Percentiles rank a stretch among this genome's conserved stretches.
These are phyloP conservation scores for Tipula vernalis DNA, from an alignment of 2,888 invertebrate species.

Conservation along the genomic window DNA sequence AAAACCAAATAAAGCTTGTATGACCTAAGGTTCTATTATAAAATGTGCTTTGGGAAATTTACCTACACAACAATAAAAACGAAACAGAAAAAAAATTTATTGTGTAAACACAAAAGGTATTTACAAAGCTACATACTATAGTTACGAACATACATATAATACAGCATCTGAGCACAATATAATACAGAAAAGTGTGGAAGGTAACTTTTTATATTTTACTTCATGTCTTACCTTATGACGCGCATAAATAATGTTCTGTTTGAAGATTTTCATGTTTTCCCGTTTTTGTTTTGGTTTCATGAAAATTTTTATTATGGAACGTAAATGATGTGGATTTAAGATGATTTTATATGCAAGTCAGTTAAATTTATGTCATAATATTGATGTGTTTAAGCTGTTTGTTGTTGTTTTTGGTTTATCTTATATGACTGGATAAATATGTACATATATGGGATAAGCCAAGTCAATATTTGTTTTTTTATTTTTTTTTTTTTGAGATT, in stretches of 20 bases:
- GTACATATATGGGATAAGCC: background rate
- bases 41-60: background rate
- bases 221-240: background rate
- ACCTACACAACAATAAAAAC: background rate
- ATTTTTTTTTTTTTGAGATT: background rate
- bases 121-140: background rate
- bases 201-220: background rate
- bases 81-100: background rate
- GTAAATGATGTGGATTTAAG: background rate
- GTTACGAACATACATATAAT: background rate
- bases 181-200: background rate
- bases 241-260: background rate
- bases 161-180: background rate
- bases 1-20: background rate
- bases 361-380: background rate
- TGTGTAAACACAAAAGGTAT: background rate
- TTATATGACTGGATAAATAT: background rate
- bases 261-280: background rate
- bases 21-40: background rate
- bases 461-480: background rate
- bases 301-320: background rate
- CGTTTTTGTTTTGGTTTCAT: background rate
- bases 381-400: background rate
- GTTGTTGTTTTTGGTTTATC: background rate
- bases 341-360: background rate